Percentiles rank a stretch among this genome's conserved stretches.
Evolutionary conservation across 2,113 vertebrate genomes (phyloP).

Genomic region (Natator depressus): DNA sequence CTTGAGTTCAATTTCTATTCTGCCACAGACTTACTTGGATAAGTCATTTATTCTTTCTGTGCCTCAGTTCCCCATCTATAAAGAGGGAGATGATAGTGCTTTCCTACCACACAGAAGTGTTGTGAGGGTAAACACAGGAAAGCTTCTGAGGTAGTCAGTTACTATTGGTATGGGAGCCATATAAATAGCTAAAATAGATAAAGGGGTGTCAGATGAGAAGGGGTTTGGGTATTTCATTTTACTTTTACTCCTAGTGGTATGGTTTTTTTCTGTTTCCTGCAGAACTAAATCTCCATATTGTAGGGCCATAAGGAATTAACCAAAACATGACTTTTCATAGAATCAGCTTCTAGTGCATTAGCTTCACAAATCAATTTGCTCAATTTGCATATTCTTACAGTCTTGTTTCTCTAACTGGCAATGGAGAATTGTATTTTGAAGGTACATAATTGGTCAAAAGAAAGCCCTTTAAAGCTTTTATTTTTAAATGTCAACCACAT

Average conservation of each 20-base stretch:
- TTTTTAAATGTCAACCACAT: neutral
- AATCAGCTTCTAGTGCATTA: neutral
- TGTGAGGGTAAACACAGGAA: neutral
- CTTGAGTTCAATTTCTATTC: neutral
- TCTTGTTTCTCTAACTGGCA: neutral
- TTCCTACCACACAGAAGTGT: neutral
- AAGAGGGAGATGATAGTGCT: rapidly evolving
- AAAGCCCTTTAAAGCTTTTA: neutral
- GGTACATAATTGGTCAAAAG: neutral
- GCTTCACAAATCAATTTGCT: neutral
- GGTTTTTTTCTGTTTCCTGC: neutral
- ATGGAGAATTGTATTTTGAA: neutral
- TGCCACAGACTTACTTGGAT: neutral
- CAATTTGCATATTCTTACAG: neutral
- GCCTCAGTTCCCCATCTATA: neutral
- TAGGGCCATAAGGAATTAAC: neutral
- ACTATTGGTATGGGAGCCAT: neutral
- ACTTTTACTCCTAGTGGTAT: neutral
- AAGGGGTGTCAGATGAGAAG: neutral
- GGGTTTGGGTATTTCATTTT: neutral
- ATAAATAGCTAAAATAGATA: neutral
- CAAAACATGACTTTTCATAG: neutral
- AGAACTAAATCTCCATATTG: neutral
- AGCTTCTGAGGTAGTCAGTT: neutral
- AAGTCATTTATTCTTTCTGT: neutral